Evolutionary conservation across 1,140 invertebrate species (phyloP).

Genomic region (Drosophila quadrilineata): DNA sequence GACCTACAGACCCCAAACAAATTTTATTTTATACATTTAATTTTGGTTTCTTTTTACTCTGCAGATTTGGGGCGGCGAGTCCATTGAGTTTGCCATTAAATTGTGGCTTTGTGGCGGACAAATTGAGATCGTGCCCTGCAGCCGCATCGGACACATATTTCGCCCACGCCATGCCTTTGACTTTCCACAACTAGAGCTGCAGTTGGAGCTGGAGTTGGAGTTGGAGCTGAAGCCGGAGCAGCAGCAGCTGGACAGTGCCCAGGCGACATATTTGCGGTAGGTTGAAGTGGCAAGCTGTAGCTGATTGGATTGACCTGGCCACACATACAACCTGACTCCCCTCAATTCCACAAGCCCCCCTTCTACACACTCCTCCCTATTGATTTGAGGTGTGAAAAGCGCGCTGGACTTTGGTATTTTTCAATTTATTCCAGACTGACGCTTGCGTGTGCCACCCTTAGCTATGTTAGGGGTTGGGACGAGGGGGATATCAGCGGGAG

Average conservation of each 20-base stretch:
- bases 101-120: slow-evolving; percentile 89
- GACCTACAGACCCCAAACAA: too few species aligned
- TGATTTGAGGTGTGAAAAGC: slow-evolving; percentile 65
- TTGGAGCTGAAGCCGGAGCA: slow-evolving; percentile 8
- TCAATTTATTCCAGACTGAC: slow-evolving; percentile 63
- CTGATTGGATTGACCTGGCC: too few species aligned
- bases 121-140: slow-evolving; percentile 91
- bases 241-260: slow-evolving; percentile 36
- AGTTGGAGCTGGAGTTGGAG: not conserved
- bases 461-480: too few species aligned
- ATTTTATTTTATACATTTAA: too few species aligned
- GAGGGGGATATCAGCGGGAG: too few species aligned
- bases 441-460: slow-evolving; percentile 8
- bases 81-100: slow-evolving; percentile 97
- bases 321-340: too few species aligned
- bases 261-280: slow-evolving; percentile 72
- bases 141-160: slow-evolving; percentile 92
- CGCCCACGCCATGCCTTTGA: slow-evolving; percentile 89
- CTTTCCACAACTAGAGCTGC: slow-evolving; percentile 85
- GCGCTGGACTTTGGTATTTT: slow-evolving; percentile 66
- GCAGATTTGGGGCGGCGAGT: slow-evolving; percentile 98
- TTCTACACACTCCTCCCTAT: too few species aligned
- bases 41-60: slow-evolving; percentile 76
- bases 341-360: too few species aligned
- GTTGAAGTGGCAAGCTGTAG: slow-evolving; percentile 34